Evolutionary conservation across 2,888 invertebrate species (phyloP).

Genomic region (Lithophane socia): DNA sequence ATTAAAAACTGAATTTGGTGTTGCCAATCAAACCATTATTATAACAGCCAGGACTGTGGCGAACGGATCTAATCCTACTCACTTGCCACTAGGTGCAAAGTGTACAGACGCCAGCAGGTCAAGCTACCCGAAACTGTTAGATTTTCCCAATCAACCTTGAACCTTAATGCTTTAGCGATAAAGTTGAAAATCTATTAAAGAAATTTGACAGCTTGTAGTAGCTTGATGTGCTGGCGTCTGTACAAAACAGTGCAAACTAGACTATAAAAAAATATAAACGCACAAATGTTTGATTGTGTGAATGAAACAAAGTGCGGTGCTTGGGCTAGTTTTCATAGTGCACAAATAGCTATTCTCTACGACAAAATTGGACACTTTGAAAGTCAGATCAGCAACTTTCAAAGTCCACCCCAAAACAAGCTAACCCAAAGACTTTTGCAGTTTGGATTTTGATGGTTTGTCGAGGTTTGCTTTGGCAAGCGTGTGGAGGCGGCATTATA

Average conservation of each 20-base stretch:
- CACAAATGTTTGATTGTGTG: not conserved
- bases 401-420: not conserved
- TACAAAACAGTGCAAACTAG: not conserved
- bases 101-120: no score
- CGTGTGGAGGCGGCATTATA: not conserved
- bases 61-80: not conserved
- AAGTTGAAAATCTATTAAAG: no score
- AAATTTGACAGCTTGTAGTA: no score
- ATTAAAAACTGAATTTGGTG: slow-evolving; percentile 17
- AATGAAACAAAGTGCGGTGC: not conserved
- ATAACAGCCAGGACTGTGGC: not conserved
- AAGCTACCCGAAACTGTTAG: no score
- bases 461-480: not conserved
- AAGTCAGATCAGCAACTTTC: not conserved
- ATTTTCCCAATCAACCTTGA: no score
- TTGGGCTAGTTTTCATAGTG: not conserved
- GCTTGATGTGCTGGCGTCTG: no score
- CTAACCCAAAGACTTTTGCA: no score
- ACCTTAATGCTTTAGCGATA: no score
- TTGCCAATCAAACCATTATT: slow-evolving; percentile 15
- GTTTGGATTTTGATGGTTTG: not conserved
- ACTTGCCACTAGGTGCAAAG: not conserved
- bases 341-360: not conserved
- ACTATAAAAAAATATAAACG: not conserved
- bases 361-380: not conserved